These are phyloP conservation scores for Bujurquina vittata DNA, from an alignment of 2,113 vertebrate species.

Conservation along the genomic window DNA sequence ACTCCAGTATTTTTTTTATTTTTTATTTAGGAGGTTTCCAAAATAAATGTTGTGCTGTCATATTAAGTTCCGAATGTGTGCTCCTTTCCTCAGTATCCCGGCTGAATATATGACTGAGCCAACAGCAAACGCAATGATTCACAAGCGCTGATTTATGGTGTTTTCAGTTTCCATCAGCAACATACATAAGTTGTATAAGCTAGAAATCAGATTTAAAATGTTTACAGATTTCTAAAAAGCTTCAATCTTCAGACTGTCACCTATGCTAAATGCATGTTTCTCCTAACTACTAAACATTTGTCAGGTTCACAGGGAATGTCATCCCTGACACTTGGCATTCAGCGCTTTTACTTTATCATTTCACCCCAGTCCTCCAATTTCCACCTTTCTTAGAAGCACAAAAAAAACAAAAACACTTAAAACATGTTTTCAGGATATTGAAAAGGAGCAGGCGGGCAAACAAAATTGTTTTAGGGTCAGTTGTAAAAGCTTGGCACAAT, in stretches of 20 bases:
- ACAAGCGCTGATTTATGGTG: conserved; percentile 21
- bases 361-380: not conserved
- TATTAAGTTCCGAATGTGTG: conserved; percentile 18
- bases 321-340: conserved; percentile 4
- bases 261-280: conserved; percentile 23
- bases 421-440: not conserved
- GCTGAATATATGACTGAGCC: conserved; percentile 20
- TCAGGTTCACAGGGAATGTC: conserved; percentile 4
- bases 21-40: conserved; percentile 26
- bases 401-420: not conserved
- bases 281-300: not conserved
- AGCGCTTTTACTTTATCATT: not conserved
- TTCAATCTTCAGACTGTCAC: conserved; percentile 16
- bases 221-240: conserved; percentile 20
- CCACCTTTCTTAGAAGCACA: conserved; percentile 6
- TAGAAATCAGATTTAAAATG: conserved; percentile 8
- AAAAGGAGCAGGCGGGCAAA: not conserved
- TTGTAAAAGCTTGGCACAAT: conserved; percentile 35
- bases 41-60: conserved; percentile 41
- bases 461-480: conserved; percentile 30
- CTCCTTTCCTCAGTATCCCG: not conserved
- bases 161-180: conserved; percentile 26
- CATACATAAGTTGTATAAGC: conserved; percentile 2
- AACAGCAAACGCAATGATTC: conserved; percentile 12
- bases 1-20: not conserved